A percentile compares a stretch with the other conserved stretches of the same genome.
Evolutionary conservation across 2,888 invertebrate species (phyloP).

Genomic region (Drosophila recens): DNA sequence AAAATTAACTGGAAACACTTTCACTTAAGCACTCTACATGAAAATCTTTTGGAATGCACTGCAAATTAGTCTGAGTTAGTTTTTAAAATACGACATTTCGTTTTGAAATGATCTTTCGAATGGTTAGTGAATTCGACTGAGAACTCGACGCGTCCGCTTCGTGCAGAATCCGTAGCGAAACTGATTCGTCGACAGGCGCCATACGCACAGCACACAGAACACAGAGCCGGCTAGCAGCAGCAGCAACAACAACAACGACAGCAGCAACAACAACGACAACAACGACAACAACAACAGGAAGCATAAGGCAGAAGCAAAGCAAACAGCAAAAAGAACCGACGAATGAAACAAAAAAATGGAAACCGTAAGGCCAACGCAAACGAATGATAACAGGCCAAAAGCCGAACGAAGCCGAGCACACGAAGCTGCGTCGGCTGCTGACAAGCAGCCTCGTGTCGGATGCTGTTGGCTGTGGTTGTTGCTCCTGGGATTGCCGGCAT

Average conservation of each 20-base stretch:
- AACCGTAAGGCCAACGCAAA: slow-evolving; percentile 52
- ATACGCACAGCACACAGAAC: slow-evolving; percentile 47
- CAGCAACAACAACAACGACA: slow-evolving; percentile 34
- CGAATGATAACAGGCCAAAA: slow-evolving; percentile 74
- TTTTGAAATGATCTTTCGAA: slow-evolving; percentile 34
- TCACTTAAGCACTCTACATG: slow-evolving; percentile 11
- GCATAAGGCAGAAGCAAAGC: slow-evolving; percentile 40
- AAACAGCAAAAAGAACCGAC: slow-evolving; percentile 61
- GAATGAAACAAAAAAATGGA: slow-evolving; percentile 69
- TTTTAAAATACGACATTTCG: slow-evolving; percentile 43
- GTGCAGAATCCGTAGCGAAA: slow-evolving; percentile 84
- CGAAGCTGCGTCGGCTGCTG: slow-evolving; percentile 48
- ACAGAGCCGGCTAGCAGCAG: slow-evolving; percentile 36
- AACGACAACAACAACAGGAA: slow-evolving; percentile 16
- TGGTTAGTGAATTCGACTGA: slow-evolving; percentile 10
- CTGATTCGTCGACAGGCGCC: slow-evolving; percentile 73
- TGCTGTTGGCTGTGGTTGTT: slow-evolving; percentile 49
- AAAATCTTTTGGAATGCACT: slow-evolving; percentile 26
- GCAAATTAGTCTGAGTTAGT: slow-evolving; percentile 18
- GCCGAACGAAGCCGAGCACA: slow-evolving; percentile 34
- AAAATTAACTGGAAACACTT: slow-evolving; percentile 13
- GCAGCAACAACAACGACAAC: no score
- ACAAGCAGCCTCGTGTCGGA: slow-evolving; percentile 61
- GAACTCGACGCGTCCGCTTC: slow-evolving; percentile 75
- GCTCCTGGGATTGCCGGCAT: slow-evolving; percentile 37